A percentile compares a stretch with the other conserved stretches of the same genome.
Conservation (phyloP, 1,140 invertebrate species). For the Theocolax elegans region DNA sequence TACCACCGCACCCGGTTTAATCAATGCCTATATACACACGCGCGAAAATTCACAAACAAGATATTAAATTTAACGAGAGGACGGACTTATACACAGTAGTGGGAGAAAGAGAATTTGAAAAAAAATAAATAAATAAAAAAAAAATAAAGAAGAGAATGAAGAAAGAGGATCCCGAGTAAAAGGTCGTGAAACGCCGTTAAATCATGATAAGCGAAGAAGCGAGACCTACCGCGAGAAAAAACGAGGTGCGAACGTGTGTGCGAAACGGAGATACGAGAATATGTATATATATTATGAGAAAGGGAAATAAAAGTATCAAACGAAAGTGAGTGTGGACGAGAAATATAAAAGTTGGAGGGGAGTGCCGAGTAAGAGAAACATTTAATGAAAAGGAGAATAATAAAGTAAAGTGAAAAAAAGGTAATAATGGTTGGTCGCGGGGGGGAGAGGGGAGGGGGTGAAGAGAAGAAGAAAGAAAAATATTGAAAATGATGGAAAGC, state of each 20-base stretch:
- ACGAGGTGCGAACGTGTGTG: conserved; percentile 12
- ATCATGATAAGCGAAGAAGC: conserved; percentile 12
- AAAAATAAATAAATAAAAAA: no score
- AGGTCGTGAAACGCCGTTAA: background rate
- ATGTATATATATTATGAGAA: no score
- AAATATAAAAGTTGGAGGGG: no score
- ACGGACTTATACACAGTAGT: no score
- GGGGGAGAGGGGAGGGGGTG: background rate
- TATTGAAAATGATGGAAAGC: conserved; percentile 28
- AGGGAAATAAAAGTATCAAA: conserved; percentile 31
- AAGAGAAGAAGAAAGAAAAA: background rate
- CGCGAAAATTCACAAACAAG: no score
- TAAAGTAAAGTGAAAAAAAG: background rate
- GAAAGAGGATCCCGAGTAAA: background rate
- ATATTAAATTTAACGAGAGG: no score
- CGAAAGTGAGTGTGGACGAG: background rate
- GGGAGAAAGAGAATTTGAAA: no score
- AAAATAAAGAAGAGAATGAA: background rate
- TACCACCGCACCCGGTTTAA: no score
- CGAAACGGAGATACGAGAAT: background rate
- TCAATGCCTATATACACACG: no score
- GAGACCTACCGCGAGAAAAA: background rate
- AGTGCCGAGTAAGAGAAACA: conserved; percentile 4
- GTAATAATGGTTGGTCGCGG: no score
- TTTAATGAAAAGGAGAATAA: background rate